Evolutionary conservation across 2,113 vertebrate genomes (phyloP), one percentile per base, ranked within the genome.

Genomic region (Saccopteryx leptura): DNA sequence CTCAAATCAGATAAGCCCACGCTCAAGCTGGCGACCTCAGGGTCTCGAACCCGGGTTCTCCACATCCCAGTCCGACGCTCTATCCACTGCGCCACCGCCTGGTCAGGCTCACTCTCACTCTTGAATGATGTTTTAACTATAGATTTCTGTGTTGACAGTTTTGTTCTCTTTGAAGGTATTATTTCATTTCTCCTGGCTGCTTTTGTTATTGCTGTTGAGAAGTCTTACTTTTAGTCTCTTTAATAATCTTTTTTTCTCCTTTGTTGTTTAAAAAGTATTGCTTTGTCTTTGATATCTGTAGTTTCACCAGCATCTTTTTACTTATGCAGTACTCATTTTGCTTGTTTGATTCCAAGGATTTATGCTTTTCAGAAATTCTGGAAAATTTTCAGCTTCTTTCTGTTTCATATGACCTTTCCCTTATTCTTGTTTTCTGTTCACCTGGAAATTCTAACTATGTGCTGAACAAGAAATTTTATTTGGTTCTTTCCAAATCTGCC

Each of bases 261-360:
- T 78, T 54, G 33, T 72, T 56, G 26, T 61, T 63, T 78, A 46
- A 75, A 88, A 74, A 56, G 18, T 93, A 58, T 48, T 79, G 83
- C 24, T 89, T 85, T 84, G 33, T 66, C 19, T 28, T 94, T 90
- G 50, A 88, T 87, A 60, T 94, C 21, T 96, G 17, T 50, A 83
- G 9, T 93, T 72, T 76, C 4, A 61, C 31, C 3, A 2, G 65
- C 31, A 33, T 95, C 48, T 90, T 92, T 92, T 78, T 52, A 56
- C 66, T 87, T 82, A 13, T 52, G 7, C 3, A 33, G 60, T 46
- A 39, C 69, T 88, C 18, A 39, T 85, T 88, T 60, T 93, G 52
- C 26, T 68, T 88, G 23, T 69, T 69, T 69, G 78, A 75, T 46
- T 68, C 83, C 19, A 88, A 33, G 56, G 19, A 50, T 69, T 69